phyloP scores from a whole-genome alignment of 2,113 vertebrate genomes.

The Diphyllodes magnificus region DNA sequence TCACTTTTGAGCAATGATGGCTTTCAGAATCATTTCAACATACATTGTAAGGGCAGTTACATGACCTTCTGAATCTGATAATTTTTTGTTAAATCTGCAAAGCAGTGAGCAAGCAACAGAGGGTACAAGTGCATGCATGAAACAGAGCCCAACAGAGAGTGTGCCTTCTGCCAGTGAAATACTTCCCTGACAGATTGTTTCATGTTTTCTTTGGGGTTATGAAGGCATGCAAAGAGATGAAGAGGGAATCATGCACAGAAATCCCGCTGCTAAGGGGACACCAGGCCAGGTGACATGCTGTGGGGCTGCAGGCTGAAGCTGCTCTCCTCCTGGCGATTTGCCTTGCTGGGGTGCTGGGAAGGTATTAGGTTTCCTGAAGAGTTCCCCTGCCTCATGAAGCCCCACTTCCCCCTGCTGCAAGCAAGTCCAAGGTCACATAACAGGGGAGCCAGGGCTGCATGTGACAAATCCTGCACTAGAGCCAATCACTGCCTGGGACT shows the following conservation, averaged over 20 bases:
- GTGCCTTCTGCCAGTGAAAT: neutral
- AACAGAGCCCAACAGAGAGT: neutral
- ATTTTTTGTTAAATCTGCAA: neutral
- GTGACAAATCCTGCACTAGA: neutral
- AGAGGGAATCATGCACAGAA: neutral
- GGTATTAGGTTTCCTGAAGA: neutral
- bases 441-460: neutral
- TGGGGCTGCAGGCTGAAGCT: neutral
- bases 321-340: neutral
- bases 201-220: neutral
- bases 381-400: neutral
- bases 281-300: neutral
- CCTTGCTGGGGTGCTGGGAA: neutral
- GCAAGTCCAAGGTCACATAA: neutral
- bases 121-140: neutral
- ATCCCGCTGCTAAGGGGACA: neutral
- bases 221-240: neutral
- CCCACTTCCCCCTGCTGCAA: neutral
- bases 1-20: neutral
- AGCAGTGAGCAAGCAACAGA: neutral
- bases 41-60: neutral
- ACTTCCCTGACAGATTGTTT: neutral
- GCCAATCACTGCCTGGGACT: neutral
- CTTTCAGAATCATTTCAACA: neutral
- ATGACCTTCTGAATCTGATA: neutral